Evolutionary conservation across 1,140 invertebrate species (phyloP).

Genomic region (Vollenhovia emeryi): DNA sequence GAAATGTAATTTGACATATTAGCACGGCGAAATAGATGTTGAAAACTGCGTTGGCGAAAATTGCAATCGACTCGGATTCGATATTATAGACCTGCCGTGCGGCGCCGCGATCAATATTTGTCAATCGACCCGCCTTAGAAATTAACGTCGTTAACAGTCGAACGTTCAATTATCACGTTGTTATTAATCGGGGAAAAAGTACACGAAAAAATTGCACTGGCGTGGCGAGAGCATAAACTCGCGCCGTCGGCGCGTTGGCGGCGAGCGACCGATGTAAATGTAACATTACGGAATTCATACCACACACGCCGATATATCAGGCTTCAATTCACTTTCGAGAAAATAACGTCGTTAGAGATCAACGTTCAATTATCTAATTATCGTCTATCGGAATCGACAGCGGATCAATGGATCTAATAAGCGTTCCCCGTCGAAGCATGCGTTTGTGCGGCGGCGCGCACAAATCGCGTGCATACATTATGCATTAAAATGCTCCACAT

Average conservation of each 20-base stretch:
- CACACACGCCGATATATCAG: conserved; percentile 4
- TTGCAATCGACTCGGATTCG: neutral
- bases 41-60: conserved; percentile 6
- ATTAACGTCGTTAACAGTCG: neutral
- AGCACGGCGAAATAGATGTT: neutral
- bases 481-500: conserved; percentile 65
- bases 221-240: neutral
- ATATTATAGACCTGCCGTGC: neutral
- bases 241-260: conserved; percentile 8
- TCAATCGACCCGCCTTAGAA: neutral
- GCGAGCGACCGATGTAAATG: conserved; percentile 21
- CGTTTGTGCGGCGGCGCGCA: conserved; percentile 11
- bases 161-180: conserved; percentile 24
- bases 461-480: conserved; percentile 55
- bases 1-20: neutral
- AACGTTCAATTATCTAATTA: conserved; percentile 45
- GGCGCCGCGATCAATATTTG: neutral
- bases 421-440: conserved; percentile 24
- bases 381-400: conserved; percentile 32
- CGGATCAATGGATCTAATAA: conserved; percentile 54
- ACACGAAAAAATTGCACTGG: neutral
- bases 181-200: conserved; percentile 28
- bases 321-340: conserved; percentile 21
- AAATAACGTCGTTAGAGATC: conserved; percentile 40
- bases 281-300: neutral